These are phyloP conservation scores for Eucidaris tribuloides DNA, from an alignment of 35 echinoderm and acorn worm species.

Conservation along the genomic window DNA sequence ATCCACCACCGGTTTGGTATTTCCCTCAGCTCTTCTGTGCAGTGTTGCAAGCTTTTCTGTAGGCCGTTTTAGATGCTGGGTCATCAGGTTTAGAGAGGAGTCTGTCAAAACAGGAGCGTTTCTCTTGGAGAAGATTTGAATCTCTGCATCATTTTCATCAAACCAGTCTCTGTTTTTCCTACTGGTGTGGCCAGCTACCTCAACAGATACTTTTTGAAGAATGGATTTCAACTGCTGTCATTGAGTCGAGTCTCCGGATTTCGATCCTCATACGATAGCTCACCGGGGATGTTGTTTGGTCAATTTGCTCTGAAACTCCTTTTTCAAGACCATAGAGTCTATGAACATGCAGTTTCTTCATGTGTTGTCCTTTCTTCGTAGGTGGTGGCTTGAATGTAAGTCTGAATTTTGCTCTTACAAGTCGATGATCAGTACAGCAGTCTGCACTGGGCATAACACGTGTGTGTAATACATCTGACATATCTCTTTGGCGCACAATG, in stretches of 20 bases:
- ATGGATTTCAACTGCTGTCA: neutral
- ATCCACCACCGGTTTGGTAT: conserved; percentile 33
- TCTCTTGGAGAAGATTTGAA: conserved; percentile 1
- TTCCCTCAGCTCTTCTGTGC: conserved; percentile 1
- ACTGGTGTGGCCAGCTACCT: neutral
- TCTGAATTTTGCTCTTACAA: neutral
- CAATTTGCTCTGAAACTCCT: neutral
- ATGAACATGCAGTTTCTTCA: too few species aligned
- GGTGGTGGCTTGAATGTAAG: neutral
- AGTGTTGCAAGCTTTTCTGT: neutral
- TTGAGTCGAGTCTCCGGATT: neutral
- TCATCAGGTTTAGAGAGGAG: neutral
- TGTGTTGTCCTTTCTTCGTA: neutral
- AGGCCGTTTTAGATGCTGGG: neutral
- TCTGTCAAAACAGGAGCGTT: neutral
- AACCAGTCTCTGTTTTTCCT: conserved; percentile 41
- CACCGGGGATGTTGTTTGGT: neutral
- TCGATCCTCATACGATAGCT: neutral
- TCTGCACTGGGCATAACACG: conserved; percentile 17
- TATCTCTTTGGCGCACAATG: neutral
- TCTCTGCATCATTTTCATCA: conserved; percentile 27
- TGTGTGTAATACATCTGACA: neutral
- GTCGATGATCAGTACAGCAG: conserved; percentile 18
- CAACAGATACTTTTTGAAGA: conserved; percentile 6
- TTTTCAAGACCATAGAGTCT: neutral